Percentiles rank a stretch among this genome's conserved stretches.
phyloP scores from a whole-genome alignment of 35 echinoderm and acorn worm species.

The Strongylocentrotus purpuratus region DNA sequence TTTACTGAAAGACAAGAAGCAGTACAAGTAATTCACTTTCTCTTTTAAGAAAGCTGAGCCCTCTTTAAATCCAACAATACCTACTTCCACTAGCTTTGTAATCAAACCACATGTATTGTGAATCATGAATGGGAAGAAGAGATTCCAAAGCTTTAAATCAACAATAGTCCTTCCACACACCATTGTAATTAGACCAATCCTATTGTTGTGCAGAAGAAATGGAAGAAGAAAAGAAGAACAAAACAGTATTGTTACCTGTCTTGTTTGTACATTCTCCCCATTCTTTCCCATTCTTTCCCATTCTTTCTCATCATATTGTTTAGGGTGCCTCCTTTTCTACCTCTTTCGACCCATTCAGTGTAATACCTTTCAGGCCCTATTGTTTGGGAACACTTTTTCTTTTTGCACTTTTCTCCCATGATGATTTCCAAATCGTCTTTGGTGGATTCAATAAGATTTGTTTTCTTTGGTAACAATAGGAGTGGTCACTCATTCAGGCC shows the following conservation, averaged over 20 bases:
- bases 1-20: conserved; percentile 15
- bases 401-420: background rate
- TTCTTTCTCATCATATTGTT: background rate
- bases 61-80: background rate
- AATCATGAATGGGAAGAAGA: background rate
- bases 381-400: conserved; percentile 5
- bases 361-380: background rate
- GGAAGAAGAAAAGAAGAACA: conserved; percentile 1
- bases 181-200: background rate
- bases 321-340: background rate
- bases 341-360: background rate
- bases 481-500: background rate
- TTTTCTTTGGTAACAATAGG: background rate
- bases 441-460: conserved; percentile 24
- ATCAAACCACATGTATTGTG: background rate
- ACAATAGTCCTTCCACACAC: background rate
- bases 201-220: background rate
- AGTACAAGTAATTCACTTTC: background rate
- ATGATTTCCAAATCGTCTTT: background rate
- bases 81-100: conserved; percentile 7
- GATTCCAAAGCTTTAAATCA: background rate
- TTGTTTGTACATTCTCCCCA: conserved; percentile 27
- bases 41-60: background rate
- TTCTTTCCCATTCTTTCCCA: background rate
- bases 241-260: background rate